Conservation (phyloP, 2,888 invertebrate species). For the Oligia strigilis region DNA sequence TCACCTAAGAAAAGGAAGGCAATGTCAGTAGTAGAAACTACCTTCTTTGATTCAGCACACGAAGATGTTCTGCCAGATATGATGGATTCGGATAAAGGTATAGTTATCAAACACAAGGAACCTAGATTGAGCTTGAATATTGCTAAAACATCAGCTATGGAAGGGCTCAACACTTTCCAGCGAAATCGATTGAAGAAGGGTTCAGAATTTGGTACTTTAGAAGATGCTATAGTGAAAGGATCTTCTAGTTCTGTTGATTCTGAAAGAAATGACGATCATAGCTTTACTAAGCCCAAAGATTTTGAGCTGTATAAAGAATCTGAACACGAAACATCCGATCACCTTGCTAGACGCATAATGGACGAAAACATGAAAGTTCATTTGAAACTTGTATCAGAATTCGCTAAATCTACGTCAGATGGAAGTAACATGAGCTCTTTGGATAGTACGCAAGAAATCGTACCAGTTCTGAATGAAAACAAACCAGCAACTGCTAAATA, state of each 20-base stretch:
- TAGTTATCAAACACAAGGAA: slow-evolving; percentile 88
- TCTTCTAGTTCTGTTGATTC: slow-evolving; percentile 87
- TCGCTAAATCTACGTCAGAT: slow-evolving; percentile 88
- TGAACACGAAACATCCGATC: slow-evolving; percentile 86
- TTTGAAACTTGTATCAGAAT: slow-evolving; percentile 87
- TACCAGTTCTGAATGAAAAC: slow-evolving; percentile 70
- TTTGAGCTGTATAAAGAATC: slow-evolving; percentile 78
- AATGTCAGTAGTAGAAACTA: slow-evolving; percentile 89
- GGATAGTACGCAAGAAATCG: slow-evolving; percentile 81
- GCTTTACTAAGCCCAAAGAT: slow-evolving; percentile 74
- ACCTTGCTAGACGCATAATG: slow-evolving; percentile 86
- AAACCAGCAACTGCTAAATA: slow-evolving; percentile 80
- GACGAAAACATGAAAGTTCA: slow-evolving; percentile 89
- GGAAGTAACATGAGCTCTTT: slow-evolving; percentile 86
- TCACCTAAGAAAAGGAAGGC: slow-evolving; percentile 93
- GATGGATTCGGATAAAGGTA: slow-evolving; percentile 81
- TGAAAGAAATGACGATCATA: slow-evolving; percentile 80
- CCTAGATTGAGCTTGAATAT: slow-evolving; percentile 90
- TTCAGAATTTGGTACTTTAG: slow-evolving; percentile 94
- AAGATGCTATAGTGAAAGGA: slow-evolving; percentile 93
- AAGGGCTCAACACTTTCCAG: slow-evolving; percentile 93
- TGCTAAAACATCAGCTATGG: slow-evolving; percentile 89
- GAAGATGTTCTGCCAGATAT: slow-evolving; percentile 87
- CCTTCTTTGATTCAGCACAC: slow-evolving; percentile 83
- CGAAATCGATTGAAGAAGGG: slow-evolving; percentile 93